These are phyloP conservation scores for Gymnocheta viridis DNA, from an alignment of 2,888 invertebrate species.

Conservation along the genomic window DNA sequence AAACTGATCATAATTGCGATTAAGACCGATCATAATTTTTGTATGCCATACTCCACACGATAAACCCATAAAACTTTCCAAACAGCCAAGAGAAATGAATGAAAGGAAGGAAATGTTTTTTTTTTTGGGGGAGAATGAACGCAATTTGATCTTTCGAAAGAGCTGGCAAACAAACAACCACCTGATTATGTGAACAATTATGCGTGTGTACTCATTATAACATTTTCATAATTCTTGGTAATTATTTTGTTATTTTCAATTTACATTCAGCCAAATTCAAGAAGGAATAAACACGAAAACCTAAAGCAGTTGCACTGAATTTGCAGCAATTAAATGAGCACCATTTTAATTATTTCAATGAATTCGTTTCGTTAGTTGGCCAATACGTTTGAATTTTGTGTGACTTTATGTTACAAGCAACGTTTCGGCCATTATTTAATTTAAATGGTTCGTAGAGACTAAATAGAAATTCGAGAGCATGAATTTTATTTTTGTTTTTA, in stretches of 20 bases:
- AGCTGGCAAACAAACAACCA: slow-evolving; percentile 55
- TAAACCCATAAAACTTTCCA: slow-evolving; percentile 37
- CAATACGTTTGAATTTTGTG: neutral
- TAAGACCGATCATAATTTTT: slow-evolving; percentile 34
- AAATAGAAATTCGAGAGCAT: slow-evolving; percentile 29
- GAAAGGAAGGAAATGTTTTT: neutral
- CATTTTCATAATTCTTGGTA: slow-evolving; percentile 65
- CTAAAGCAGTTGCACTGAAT: slow-evolving; percentile 58
- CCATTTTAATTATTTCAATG: slow-evolving; percentile 50
- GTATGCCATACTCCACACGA: slow-evolving; percentile 19
- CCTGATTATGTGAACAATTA: slow-evolving; percentile 62
- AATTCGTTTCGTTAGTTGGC: neutral
- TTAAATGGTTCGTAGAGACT: neutral
- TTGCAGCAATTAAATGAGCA: slow-evolving; percentile 64
- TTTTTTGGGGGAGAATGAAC: neutral
- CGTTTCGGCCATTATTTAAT: slow-evolving; percentile 9
- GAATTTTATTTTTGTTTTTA: slow-evolving; percentile 1
- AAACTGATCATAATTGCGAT: slow-evolving; percentile 53
- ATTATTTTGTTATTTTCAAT: slow-evolving; percentile 55
- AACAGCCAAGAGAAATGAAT: slow-evolving; percentile 7
- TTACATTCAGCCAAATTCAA: slow-evolving; percentile 19
- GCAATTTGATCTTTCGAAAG: slow-evolving; percentile 15
- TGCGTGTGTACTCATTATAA: slow-evolving; percentile 33
- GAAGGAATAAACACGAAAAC: neutral
- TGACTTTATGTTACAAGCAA: neutral